Percentiles rank a stretch among this genome's conserved stretches.
phyloP scores from a whole-genome alignment of 1,140 invertebrate species.

The Coelopa frigida region DNA sequence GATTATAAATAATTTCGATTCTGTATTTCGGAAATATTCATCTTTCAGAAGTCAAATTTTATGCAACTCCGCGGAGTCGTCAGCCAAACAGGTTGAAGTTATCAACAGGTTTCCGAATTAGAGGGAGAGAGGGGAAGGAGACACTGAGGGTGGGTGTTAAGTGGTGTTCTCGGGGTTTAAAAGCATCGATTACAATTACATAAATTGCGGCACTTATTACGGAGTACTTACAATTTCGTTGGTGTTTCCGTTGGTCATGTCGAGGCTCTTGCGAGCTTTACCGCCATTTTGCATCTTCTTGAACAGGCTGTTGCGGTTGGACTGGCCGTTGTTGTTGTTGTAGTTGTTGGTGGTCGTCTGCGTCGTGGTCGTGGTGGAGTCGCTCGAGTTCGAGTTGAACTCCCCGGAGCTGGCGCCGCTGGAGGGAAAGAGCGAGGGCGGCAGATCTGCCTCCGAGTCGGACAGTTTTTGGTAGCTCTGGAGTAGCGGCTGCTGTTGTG shows the following conservation, averaged over 20 bases:
- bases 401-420: slow-evolving; percentile 20
- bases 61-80: too few relatives aligned
- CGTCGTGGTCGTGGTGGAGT: slow-evolving; percentile 6
- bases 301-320: not conserved
- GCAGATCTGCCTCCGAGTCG: slow-evolving; percentile 18
- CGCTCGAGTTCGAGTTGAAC: slow-evolving; percentile 22
- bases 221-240: slow-evolving; percentile 6
- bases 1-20: too few relatives aligned
- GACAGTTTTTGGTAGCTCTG: slow-evolving; percentile 31
- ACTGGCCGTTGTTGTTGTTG: not conserved
- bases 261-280: not conserved
- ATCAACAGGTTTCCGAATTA: too few relatives aligned
- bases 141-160: too few relatives aligned
- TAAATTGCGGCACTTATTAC: too few relatives aligned
- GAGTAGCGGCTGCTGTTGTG: slow-evolving; percentile 19
- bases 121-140: too few relatives aligned
- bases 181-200: too few relatives aligned
- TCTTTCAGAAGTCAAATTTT: too few relatives aligned
- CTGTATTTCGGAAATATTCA: too few relatives aligned
- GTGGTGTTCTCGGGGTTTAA: too few relatives aligned
- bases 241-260: not conserved
- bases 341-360: not conserved
- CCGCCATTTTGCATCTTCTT: not conserved
- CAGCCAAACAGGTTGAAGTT: too few relatives aligned
- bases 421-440: slow-evolving; percentile 1